Evolutionary conservation across 2,888 invertebrate species (phyloP), one percentile per base, ranked within the genome.

Genomic region (Lepas anatifera): DNA sequence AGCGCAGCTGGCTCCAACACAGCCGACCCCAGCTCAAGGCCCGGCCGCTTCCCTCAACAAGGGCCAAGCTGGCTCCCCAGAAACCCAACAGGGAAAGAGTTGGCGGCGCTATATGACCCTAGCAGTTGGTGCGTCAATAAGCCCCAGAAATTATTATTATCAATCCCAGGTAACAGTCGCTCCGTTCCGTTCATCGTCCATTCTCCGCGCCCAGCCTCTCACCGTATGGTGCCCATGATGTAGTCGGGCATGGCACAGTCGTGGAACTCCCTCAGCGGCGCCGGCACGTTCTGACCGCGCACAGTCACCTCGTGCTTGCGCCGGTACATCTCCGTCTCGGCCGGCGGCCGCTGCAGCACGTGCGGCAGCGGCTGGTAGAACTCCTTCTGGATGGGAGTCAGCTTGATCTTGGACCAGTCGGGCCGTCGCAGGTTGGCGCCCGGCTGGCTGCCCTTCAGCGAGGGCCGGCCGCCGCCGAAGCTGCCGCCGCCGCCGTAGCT

Each of bases 301-400:
- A 58, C 29, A 6, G 58, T 58, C 6, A 58, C 18, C 58, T 58
- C 32, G 2, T 32, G 13, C 18, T 22, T 11, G 11, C 7, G 32
- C 22, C 58, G 58, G 58, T 58, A 58, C 22, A 18, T 22, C 32
- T 58, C 58, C 16, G 32, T 18, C 29, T 58, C 58, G 18, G 58
- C 2, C 58, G 18, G 58, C 16, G 7, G 2, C 32, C 58, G 58
- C 32, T 29, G 16, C 32, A 22, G 18, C 29, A 35, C 58, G 18
- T 35, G 29, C 6, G 58, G 32, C 58, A 35, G 58, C 18, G 58
- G 29, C 58, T 58, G 58, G 79, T 96, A 96, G 78, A 97, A 92
- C 80, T 95, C 89, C 82, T 97, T 97, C 75, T 89, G 85, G 78
- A 97, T 95, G 13, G 89, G 89, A 75, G 88, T 87, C 74, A 97